These are phyloP conservation scores for Eupristina koningsbergeri DNA, from an alignment of 1,140 invertebrate species.

Conservation along the genomic window DNA sequence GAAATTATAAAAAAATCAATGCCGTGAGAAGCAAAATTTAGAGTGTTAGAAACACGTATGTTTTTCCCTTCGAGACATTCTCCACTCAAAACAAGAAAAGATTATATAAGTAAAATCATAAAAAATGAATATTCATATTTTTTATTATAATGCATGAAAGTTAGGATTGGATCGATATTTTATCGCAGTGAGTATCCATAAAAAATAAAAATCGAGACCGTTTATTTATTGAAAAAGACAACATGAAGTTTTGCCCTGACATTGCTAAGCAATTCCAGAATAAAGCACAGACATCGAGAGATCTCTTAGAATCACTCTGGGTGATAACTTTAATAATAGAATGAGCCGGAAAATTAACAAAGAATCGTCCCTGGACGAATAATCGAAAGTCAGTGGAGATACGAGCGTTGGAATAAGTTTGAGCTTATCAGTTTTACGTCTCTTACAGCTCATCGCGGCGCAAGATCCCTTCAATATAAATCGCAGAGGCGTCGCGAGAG, in stretches of 20 bases:
- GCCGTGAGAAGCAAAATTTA: neutral
- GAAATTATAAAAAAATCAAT: too few species aligned
- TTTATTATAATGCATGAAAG: too few species aligned
- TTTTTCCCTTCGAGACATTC: too few species aligned
- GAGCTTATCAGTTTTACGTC: constrained; percentile 45
- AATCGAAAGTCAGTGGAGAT: constrained; percentile 46
- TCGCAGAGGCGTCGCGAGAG: constrained; percentile 60
- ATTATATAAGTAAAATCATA: too few species aligned
- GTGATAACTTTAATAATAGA: constrained; percentile 13
- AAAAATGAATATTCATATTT: too few species aligned
- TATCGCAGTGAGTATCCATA: too few species aligned
- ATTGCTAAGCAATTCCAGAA: neutral
- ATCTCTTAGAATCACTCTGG: neutral
- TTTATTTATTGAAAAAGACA: too few species aligned
- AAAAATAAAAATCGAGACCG: too few species aligned
- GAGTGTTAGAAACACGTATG: too few species aligned
- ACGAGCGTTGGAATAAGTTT: neutral
- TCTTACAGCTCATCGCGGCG: constrained; percentile 21
- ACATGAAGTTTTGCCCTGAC: too few species aligned
- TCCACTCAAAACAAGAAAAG: too few species aligned
- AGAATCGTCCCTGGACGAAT: constrained; percentile 51
- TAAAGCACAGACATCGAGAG: neutral
- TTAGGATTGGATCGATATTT: too few species aligned
- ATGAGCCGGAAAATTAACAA: constrained; percentile 39
- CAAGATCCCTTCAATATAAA: constrained; percentile 67